These are phyloP conservation scores for Drosophila oshimai DNA, from an alignment of 1,140 invertebrate species.

Conservation along the genomic window DNA sequence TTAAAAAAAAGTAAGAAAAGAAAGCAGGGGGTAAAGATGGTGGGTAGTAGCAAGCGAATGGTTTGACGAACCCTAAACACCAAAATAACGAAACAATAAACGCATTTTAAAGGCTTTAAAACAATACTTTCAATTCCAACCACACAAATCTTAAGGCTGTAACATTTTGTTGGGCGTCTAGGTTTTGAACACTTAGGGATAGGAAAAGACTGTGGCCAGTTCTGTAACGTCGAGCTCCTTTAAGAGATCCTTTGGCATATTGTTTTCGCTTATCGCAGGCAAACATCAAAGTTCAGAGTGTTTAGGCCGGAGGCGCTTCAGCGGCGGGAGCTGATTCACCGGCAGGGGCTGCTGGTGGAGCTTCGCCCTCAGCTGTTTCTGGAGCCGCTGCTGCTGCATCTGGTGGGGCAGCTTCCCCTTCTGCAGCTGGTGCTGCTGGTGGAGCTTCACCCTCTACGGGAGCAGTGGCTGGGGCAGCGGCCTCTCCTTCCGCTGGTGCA, in stretches of 20 bases:
- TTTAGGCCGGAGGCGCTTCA: conserved; percentile 52
- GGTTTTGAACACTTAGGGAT: conserved; percentile 46
- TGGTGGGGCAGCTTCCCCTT: conserved; percentile 66
- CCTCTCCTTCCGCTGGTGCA: conserved; percentile 47
- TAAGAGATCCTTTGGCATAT: conserved; percentile 50
- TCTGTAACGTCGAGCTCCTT: conserved; percentile 59
- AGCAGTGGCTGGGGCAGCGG: conserved; percentile 66
- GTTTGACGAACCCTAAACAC: neutral
- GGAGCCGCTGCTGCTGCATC: conserved; percentile 38
- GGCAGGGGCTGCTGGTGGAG: conserved; percentile 28
- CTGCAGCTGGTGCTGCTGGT: conserved; percentile 67
- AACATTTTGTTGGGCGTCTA: neutral
- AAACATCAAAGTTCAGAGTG: conserved; percentile 9
- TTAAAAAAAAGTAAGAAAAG: conserved; percentile 7
- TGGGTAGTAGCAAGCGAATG: conserved; percentile 4
- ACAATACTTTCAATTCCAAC: too few relatives aligned
- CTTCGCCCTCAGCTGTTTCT: conserved; percentile 61
- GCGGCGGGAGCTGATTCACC: conserved; percentile 29
- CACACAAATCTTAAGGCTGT: too few relatives aligned
- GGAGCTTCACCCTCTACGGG: conserved; percentile 73
- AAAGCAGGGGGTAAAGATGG: neutral
- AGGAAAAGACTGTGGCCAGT: conserved; percentile 51
- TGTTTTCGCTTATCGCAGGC: conserved; percentile 38
- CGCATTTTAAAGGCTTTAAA: neutral
- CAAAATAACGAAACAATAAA: too few relatives aligned